These are phyloP conservation scores for Penaeus monodon DNA, from an alignment of 2,888 invertebrate species.

Conservation along the genomic window DNA sequence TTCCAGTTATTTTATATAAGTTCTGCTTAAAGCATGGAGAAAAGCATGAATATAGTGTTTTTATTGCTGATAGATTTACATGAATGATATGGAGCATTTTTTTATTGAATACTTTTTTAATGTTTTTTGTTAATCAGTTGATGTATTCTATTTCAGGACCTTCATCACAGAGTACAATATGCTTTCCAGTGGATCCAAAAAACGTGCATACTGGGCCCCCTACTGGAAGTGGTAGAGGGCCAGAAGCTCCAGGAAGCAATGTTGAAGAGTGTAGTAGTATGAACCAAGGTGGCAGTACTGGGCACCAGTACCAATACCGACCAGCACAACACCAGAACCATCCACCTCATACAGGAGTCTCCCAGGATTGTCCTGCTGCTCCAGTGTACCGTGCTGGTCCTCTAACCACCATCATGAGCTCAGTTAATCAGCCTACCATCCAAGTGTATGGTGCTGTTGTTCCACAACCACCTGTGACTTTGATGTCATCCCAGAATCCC, in stretches of 20 bases:
- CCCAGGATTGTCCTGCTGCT: conserved; percentile 45
- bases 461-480: conserved; percentile 48
- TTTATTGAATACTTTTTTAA: not conserved
- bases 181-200: conserved; percentile 79
- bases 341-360: conserved; percentile 24
- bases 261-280: conserved; percentile 46
- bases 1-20: too few species aligned
- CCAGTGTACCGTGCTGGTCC: conserved; percentile 46
- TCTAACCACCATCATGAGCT: conserved; percentile 56
- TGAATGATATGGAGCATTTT: not conserved
- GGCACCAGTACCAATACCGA: conserved; percentile 42
- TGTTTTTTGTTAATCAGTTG: not conserved
- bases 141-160: conserved; percentile 42
- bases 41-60: too few species aligned
- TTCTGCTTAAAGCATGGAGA: too few species aligned
- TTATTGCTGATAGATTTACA: too few species aligned
- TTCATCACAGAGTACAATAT: conserved; percentile 54
- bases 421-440: conserved; percentile 51
- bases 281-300: conserved; percentile 32
- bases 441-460: conserved; percentile 57
- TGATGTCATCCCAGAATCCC: conserved; percentile 51
- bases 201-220: conserved; percentile 98
- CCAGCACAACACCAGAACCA: conserved; percentile 45
- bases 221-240: conserved; percentile 87
- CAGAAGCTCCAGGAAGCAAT: conserved; percentile 37